These are phyloP conservation scores for Falco concolor DNA, from an alignment of 2,797 vertebrate species.

Conservation along the genomic window DNA sequence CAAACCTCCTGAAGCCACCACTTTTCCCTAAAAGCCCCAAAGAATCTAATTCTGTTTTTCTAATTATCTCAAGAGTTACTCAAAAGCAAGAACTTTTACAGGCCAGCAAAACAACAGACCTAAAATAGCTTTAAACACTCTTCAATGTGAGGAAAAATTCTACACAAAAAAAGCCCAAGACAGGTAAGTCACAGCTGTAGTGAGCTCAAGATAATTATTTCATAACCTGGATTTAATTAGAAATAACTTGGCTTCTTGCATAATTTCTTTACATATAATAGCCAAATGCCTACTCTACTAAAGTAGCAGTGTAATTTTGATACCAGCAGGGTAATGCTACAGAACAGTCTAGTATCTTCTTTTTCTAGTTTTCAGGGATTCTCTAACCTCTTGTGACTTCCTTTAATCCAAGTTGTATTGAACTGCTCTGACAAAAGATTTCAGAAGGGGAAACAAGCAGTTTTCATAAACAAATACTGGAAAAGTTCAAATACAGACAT, in stretches of 20 bases:
- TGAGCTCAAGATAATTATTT: background rate
- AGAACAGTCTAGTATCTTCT: background rate
- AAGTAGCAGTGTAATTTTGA: background rate
- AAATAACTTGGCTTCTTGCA: background rate
- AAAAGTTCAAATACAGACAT: background rate
- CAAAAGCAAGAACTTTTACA: background rate
- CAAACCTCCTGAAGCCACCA: background rate
- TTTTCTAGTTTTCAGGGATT: background rate
- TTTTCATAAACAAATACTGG: background rate
- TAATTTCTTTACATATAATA: background rate
- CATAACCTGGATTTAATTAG: background rate
- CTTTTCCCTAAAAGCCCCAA: background rate
- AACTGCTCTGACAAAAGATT: background rate
- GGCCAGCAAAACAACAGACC: background rate
- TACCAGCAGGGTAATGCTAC: background rate
- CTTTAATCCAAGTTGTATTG: background rate
- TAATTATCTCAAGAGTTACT: conserved; percentile 9
- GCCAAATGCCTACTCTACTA: background rate
- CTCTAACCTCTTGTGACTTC: background rate
- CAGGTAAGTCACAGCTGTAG: background rate
- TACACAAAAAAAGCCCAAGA: background rate
- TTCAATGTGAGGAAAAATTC: background rate
- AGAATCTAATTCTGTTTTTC: background rate
- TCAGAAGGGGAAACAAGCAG: background rate
- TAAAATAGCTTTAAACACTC: background rate